Evolutionary conservation across 2,888 invertebrate genomes (phyloP).

Genomic region (Himalopsyche kuldschensis): DNA sequence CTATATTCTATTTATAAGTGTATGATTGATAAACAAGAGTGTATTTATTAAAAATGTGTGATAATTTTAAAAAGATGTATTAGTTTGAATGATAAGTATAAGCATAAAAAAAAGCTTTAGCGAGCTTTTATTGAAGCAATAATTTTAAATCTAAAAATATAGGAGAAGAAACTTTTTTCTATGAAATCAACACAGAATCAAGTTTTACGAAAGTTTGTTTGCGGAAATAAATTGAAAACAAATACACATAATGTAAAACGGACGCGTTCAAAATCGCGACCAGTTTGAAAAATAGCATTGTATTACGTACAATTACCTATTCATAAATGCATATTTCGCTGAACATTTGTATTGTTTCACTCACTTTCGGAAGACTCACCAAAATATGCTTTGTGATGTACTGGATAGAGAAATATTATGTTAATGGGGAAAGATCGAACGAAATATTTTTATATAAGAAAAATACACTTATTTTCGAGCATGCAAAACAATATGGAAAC

Average conservation of each 20-base stretch:
- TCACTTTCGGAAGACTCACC: not conserved
- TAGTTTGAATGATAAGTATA: too few relatives aligned
- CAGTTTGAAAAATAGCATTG: not conserved
- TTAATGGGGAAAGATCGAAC: too few relatives aligned
- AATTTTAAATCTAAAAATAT: too few relatives aligned
- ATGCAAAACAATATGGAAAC: too few relatives aligned
- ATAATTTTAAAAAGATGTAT: too few relatives aligned
- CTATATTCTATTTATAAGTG: not conserved
- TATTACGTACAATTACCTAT: not conserved
- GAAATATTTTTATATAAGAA: too few relatives aligned
- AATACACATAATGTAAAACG: not conserved
- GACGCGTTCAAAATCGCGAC: not conserved
- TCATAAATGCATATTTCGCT: not conserved
- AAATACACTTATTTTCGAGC: too few relatives aligned
- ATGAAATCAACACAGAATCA: not conserved
- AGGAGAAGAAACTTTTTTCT: not conserved
- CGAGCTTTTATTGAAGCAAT: too few relatives aligned
- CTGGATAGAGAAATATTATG: too few relatives aligned
- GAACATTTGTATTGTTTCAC: not conserved
- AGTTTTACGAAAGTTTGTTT: not conserved
- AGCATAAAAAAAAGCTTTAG: too few relatives aligned
- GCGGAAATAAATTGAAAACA: not conserved
- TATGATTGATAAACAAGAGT: not conserved
- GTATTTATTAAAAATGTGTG: too few relatives aligned
- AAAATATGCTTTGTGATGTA: not conserved